These are phyloP conservation scores for Pseudonaja textilis DNA, from an alignment of 2,113 vertebrate species.

Conservation along the genomic window DNA sequence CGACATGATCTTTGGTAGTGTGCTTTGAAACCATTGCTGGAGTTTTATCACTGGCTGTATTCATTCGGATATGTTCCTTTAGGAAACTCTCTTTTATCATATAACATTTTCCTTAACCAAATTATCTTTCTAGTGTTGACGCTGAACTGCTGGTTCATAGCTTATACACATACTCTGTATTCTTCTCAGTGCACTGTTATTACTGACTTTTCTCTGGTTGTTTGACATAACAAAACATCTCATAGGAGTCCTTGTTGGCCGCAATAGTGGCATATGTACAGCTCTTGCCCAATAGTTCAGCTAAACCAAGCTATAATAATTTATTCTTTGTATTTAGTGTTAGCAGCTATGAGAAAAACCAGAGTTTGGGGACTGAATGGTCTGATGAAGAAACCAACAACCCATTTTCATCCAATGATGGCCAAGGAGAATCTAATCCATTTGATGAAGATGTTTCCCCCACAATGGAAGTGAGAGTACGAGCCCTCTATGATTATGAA, in stretches of 20 bases:
- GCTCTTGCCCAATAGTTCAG: neutral
- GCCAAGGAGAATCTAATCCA: slow-evolving; percentile 90
- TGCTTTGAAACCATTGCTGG: slow-evolving; percentile 37
- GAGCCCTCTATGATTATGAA: slow-evolving; percentile 93
- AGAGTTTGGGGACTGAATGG: slow-evolving; percentile 79
- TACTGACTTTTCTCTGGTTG: neutral
- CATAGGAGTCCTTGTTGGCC: neutral
- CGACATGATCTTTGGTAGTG: neutral
- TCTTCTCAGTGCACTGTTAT: neutral
- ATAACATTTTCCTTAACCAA: slow-evolving; percentile 40
- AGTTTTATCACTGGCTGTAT: slow-evolving; percentile 42
- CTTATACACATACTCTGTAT: slow-evolving; percentile 51
- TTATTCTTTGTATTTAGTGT: slow-evolving; percentile 62
- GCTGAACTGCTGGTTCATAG: slow-evolving; percentile 22
- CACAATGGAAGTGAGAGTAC: slow-evolving; percentile 82
- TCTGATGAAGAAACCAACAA: slow-evolving; percentile 91
- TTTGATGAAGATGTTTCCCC: slow-evolving; percentile 85
- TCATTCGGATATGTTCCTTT: slow-evolving; percentile 31
- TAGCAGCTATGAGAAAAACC: slow-evolving; percentile 84
- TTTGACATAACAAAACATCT: neutral
- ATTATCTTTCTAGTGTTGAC: slow-evolving; percentile 34
- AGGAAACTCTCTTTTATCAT: slow-evolving; percentile 34
- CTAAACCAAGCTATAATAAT: slow-evolving; percentile 19
- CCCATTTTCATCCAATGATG: slow-evolving; percentile 82
- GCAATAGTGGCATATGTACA: neutral